Evolutionary conservation across 2,113 vertebrate genomes (phyloP), one percentile per base, ranked within the genome.

Genomic region (Eurystomus gularis): DNA sequence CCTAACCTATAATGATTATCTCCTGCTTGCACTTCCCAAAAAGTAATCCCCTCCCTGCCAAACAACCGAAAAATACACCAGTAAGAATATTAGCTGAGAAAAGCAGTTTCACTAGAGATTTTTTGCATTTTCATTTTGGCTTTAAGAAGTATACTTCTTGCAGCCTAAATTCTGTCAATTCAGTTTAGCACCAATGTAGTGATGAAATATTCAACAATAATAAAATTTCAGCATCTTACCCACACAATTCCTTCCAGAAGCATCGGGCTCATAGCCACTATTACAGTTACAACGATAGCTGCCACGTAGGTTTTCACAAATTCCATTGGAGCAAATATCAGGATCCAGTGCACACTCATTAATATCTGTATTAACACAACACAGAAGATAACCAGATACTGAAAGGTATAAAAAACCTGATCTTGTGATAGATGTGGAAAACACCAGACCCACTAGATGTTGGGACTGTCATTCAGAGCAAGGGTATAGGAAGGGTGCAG

Each of bases 271-370:
- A 16, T 98, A 98, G 48, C 98, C 98, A 29, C 80, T 96, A 95
- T 98, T 98, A 87, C 98, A 98, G 71, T 98, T 97, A 73, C 98
- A 98, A 68, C 97, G 98, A 89, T 98, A 98, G 71, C 97, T 94
- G 35, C 98, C 98, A 66, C 88, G 97, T 29, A 98, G 92, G 77
- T 98, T 98, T 96, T 98, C 98, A 96, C 98, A 98, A 65, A 97
- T 82, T 42, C 98, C 98, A 84, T 98, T 98, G 44, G 97, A 80
- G 73, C 98, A 98, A 96, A 98, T 98, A 42, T 98, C 98, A 80
- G 98, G 98, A 94, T 98, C 98, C 96, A 98, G 90, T 39, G 97
- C 98, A 94, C 98, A 98, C 83, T 98, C 98, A 17, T 98, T 98
- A 69, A 98, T 98, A 90, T 98, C 98, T 98, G 95, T 19, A 96